Conservation (phyloP, 2,888 invertebrate species). For the Metacarcinus magister region DNA sequence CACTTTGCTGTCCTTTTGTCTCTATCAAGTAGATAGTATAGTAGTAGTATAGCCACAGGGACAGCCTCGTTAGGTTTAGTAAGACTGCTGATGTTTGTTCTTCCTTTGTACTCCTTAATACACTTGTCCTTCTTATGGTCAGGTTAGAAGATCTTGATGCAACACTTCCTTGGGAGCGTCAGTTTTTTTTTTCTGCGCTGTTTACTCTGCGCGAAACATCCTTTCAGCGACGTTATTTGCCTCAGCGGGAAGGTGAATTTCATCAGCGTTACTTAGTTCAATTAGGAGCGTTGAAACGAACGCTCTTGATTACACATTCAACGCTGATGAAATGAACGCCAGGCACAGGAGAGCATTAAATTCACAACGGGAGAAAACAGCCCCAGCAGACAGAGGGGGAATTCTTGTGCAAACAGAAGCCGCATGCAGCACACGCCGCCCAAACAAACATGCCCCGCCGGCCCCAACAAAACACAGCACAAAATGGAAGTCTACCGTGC, state of each 20-base stretch:
- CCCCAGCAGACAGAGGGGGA: conserved; percentile 53
- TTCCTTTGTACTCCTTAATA: no score
- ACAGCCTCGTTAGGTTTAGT: no score
- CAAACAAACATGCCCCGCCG: conserved; percentile 45
- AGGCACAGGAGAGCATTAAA: conserved; percentile 27
- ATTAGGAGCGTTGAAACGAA: conserved; percentile 30
- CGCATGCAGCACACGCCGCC: conserved; percentile 28
- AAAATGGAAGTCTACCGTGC: background rate
- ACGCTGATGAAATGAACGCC: conserved; percentile 37
- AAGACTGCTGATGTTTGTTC: no score
- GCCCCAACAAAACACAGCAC: conserved; percentile 45
- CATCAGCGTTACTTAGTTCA: conserved; percentile 5
- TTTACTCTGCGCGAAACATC: background rate
- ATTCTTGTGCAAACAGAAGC: conserved; percentile 48
- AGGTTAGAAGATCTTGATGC: no score
- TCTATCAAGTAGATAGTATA: no score
- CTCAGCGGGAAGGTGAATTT: background rate
- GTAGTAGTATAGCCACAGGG: no score
- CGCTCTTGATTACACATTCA: background rate
- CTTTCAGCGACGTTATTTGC: background rate
- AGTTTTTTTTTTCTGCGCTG: background rate
- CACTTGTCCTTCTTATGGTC: no score
- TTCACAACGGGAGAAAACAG: conserved; percentile 42
- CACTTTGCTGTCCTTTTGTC: no score
- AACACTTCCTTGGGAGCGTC: background rate